Base-by-base conservation (phyloP, 2,888 invertebrate species). In the Acheta domesticus region DNA sequence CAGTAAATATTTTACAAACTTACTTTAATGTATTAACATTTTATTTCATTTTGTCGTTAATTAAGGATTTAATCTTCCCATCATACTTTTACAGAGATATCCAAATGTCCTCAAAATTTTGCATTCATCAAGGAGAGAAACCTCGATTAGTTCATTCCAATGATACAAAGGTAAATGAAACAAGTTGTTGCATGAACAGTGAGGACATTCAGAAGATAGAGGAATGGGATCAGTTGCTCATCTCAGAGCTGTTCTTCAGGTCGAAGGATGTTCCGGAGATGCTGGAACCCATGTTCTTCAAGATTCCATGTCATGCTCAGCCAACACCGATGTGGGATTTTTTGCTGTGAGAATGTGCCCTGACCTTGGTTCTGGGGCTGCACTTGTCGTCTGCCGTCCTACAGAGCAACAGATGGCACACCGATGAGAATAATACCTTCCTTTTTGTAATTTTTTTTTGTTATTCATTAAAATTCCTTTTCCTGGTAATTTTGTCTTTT, bases 201-300 rank as follows among this genome's bases (percentile, higher is more conserved):
- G 62, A n/a, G 62, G 62, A 62, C 62, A 19, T 14, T 62, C 16
- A 62, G 62, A 62, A 62, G 62, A 62, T 62, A 8, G 62, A 62
- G 62, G 62, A 62, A 19, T 14, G 14, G 62, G 62, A 62, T 62
- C 62, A 62, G 62, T 19, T 62, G 62, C 62, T 62, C 62, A 62
- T 62, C 62, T 62, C 62, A 62, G 62, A 62, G 62, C 62, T 62
- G n/a, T 62, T 62, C 62, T 62, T 62, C 62, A 62, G 62, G 62
- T 62, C 62, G 62, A 62, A 62, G 62, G 62, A 14, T 62, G 62
- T 62, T 14, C 62, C 62, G 62, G 62, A 62, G 62, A 62, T n/a
- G 62, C 16, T 62, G 62, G 62, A 62, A n/a, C 62, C 62, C 62
- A 62, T 62, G 14, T 62, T 62, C 62, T 62, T 62, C 62, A n/a